Evolutionary conservation across 1,140 invertebrate species (phyloP).

Genomic region (Mamestra configurata): DNA sequence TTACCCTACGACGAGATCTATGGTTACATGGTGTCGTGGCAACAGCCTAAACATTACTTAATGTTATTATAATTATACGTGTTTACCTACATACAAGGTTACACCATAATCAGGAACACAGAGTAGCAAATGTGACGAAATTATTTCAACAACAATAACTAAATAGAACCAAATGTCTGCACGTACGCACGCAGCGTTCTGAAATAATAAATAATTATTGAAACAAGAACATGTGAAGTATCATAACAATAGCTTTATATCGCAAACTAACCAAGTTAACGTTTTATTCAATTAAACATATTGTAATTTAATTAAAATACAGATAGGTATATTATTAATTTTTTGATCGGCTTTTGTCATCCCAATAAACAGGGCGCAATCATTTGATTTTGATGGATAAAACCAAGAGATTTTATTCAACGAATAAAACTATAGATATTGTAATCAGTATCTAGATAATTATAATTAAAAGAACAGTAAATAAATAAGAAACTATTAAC

Average conservation of each 20-base stretch:
- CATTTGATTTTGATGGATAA: neutral
- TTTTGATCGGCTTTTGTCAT: constrained; percentile 20
- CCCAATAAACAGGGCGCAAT: constrained; percentile 18
- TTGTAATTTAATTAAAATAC: constrained; percentile 28
- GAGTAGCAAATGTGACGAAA: constrained; percentile 35
- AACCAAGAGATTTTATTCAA: neutral
- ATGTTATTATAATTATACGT: constrained; percentile 49
- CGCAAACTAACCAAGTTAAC: constrained; percentile 30
- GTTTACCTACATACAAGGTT: constrained; percentile 53
- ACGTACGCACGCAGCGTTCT: neutral
- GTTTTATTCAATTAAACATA: constrained; percentile 14
- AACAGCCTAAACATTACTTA: constrained; percentile 50
- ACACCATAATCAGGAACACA: constrained; percentile 51
- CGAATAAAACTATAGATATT: neutral
- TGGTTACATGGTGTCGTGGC: constrained; percentile 20
- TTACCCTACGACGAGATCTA: constrained; percentile 27
- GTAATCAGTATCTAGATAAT: neutral
- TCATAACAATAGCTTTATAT: constrained; percentile 8
- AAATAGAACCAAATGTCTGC: neutral
- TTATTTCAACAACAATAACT: constrained; percentile 13
- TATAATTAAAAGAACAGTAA: neutral
- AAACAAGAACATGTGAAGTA: neutral
- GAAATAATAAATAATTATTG: neutral
- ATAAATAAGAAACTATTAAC: constrained; percentile 24
- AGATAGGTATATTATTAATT: neutral